Base-by-base conservation (phyloP, 2,797 vertebrate genomes). In the Tenualosa ilisha region DNA sequence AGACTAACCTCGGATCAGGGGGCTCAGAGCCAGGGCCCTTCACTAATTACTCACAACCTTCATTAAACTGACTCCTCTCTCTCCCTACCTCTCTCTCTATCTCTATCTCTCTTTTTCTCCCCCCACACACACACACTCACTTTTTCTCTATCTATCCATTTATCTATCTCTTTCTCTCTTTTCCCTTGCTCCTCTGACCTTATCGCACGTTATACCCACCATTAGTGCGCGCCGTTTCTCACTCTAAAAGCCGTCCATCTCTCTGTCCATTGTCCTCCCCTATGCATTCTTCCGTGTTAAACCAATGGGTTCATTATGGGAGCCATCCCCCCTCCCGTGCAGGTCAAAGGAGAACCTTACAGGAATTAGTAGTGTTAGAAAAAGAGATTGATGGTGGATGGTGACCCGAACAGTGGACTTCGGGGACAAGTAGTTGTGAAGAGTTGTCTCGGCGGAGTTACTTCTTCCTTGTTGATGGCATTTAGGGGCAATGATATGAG, bases 1-100 rank as follows among this genome's bases (percentile, higher is more conserved):
- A 88, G 84, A 88, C 87, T 91, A 87, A 93, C 89, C 92, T 86
- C 63, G 3, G 88, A 90, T 90, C 90, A 85, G 75, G 65, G 72
- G 89, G 88, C 87, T 84, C 49, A 9, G 79, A 85, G 87, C 91
- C 90, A 91, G 85, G 83, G 85, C 86, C 86, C 88, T 65, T 84
- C 83, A 86, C 89, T 94, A 94, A 95, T 95, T 93, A 93, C 90
- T 91, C 88, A 82, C 89, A 86, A 84, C 86, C 91, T 92, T 93
- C 89, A 90, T 92, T 94, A 93, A 82, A 90, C 89, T 84, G 50
- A 53, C 83, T 89, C 63, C 26, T 31, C 3, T 61, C 26, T 65
- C 65, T 72, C 26, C 2, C 31, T 65, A 11, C 11, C 24, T 65
- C 61, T 65, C 61, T 26, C 61, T n/a, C 59, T 15, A 7, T 56